Base-by-base conservation (phyloP, 2,113 vertebrate genomes). In the Gila orcuttii region DNA sequence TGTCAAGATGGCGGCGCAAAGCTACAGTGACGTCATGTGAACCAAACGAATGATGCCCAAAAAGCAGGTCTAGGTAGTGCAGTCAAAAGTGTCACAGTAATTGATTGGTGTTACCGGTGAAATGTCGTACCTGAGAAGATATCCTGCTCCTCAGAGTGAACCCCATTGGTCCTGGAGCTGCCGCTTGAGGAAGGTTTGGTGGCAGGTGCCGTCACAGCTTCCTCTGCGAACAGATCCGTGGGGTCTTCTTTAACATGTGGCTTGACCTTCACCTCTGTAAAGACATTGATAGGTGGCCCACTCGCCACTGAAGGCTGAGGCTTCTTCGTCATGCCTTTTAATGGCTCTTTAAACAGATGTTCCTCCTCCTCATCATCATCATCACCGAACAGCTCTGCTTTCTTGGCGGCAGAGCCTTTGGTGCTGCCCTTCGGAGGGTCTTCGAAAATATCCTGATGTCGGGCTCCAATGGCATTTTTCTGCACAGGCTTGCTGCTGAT, bases 71-170 rank as follows among this genome's bases (percentile, higher is more conserved):
- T 33, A 31, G 13, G 12, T 66, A 33, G 28, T n/a, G 64, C 28
- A 68, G 31, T 36, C 66, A 21, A 8, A 69, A 69, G 68, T 23
- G 19, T 36, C 33, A 71, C 33, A 71, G 33, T 36, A 9, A 68
- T 33, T 15, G 19, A 8, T 28, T 8, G 15, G 64, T 68, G 64
- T 68, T 31, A 36, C 73, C 28, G n/a, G 45, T 76, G 15, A 31
- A 52, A 76, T 31, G 5, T 50, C 36, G 36, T 90, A 96, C 98
- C 97, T 89, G 97, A 94, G 95, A 99, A 99, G 66, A 99, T 91
- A 83, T 99, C 98, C 0, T 96, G 89, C 25, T 94, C 96, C 73
- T 97, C 96, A 10, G 93, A 94, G 33, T 88, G 93, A 83, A 98
- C 90, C 6, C 97, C 97, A 0, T 99, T 99, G 74, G 96, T 94